Base-by-base conservation (phyloP, 1,140 invertebrate species). In the Scaptomyza pallida region DNA sequence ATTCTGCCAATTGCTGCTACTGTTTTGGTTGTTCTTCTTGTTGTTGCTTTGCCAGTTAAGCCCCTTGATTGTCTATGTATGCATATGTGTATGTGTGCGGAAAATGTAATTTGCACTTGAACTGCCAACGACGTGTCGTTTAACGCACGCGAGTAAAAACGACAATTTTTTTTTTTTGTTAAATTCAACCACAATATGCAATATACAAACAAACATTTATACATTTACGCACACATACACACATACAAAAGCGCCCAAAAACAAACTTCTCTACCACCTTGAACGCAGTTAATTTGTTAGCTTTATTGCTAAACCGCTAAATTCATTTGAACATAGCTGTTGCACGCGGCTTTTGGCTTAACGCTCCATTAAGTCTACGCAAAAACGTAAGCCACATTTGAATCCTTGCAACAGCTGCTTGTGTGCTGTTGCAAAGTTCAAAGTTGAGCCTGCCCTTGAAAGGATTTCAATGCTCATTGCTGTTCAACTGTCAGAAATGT, bases 61-160 rank as follows among this genome's bases (percentile, higher is more conserved):
- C 62, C 44, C 52, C 68, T 52, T 64, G 61, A 67, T 76, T 85
- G 62, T 43, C 35, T 45, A 26, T 45, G 43, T 41, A 37, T 21
- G 19, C 3, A 5, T 23, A 12, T 45, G 43, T 64, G 55, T 63
- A 6, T 52, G 41, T 50, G 41, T 19, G 21, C 15, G 37, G 21
- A n/a, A 81, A 81, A 70, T 82, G 70, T 74, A 77, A 82, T 82
- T 82, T 82, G 61, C 71, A 75, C 74, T 62, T 37, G 69, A 76
- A 62, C 52, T 70, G 60, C 51, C 21, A 74, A 54, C 69, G 43
- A 64, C 69, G 43, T 63, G 67, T 54, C 19, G 51, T 61, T 65
- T 10, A 26, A 12, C 30, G 63, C 13, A 23, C 41, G 48, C 41
- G 43, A 13, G 40, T n/a, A 47, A 48, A 62, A 41, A 33, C 60